phyloP scores from a whole-genome alignment of 2,797 vertebrate species.

The Syngnathus acus region DNA sequence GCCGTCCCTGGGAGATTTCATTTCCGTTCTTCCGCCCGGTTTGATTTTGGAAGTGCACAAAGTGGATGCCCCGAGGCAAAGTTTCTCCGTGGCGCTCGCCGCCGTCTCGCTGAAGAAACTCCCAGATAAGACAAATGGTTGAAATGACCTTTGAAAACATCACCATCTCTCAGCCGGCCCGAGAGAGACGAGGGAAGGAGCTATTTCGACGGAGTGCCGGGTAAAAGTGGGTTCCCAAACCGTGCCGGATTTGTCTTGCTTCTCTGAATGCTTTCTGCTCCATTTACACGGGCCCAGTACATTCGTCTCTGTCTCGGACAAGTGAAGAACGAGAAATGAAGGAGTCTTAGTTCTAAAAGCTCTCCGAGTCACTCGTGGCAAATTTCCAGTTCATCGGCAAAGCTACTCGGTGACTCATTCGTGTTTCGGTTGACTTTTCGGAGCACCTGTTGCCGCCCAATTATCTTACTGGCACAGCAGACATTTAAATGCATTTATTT shows the following conservation, averaged over 20 bases:
- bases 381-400: not conserved
- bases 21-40: not conserved
- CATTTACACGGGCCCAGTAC: constrained; percentile 46
- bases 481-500: no score
- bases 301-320: constrained; percentile 41
- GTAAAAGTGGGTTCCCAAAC: constrained; percentile 57
- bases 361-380: constrained; percentile 15
- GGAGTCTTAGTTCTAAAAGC: not conserved
- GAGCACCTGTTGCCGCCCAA: constrained; percentile 2
- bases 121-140: constrained; percentile 59
- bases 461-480: constrained; percentile 12
- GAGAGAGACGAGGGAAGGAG: constrained; percentile 18
- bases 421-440: constrained; percentile 8
- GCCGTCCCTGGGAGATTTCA: constrained; percentile 6
- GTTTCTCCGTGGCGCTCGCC: constrained; percentile 44
- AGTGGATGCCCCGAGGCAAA: constrained; percentile 35
- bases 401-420: constrained; percentile 6
- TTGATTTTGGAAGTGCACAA: constrained; percentile 37
- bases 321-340: constrained; percentile 13
- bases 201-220: constrained; percentile 38
- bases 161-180: constrained; percentile 44
- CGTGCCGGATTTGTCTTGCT: constrained; percentile 28
- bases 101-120: constrained; percentile 49
- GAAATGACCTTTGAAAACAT: constrained; percentile 67
- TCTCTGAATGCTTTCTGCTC: constrained; percentile 38